Base-by-base conservation (phyloP, 2,888 invertebrate species). In the Bombylius major region DNA sequence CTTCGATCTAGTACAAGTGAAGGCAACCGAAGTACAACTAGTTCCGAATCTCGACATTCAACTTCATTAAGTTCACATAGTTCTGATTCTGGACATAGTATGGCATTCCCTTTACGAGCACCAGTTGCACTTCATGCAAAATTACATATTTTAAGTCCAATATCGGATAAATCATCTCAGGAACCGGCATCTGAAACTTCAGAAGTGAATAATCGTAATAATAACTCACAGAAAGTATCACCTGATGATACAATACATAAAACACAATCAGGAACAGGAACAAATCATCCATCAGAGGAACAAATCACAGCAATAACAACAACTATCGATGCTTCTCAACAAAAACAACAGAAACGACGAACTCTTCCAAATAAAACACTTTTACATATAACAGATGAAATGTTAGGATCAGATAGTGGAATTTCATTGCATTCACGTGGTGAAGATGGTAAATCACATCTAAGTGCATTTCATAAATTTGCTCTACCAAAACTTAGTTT, bases 161-260 rank as follows among this genome's bases (percentile, higher is more conserved):
- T 91, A 66, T 90, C 90, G 57, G 91, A 91, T 73, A 91, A 90
- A 73, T 90, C 90, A 32, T 89, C 89, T 2, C 89, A 89, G 72
- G 91, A 91, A 67, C 89, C 87, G 14, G 86, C 82, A 31, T 87
- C 88, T 8, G 89, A 90, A 71, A 84, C 86, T 31, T 87, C 87
- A 12, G 89, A 89, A 66, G 87, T 88, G 67, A 87, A 86, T 65
- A 82, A 83, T 63, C 84, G 86, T 69, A 86, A 86, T 67, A 86
- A 86, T 67, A 86, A 86, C 66, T 86, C 86, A 1, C 86, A 86
- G 68, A 86, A 86, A 67, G 83, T 82, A 52, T 85, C 87, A 31
- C 88, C 87, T 0, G 87, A 86, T 66, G 84, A 84, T 60, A 70
- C 67, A 50, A 73, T 52, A 8, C 55, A 51, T 36, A 55, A 55